Percentiles rank a stretch among this genome's conserved stretches.
Conservation (phyloP, 2,797 vertebrate genomes). For the Microctenopoma steveboyesi region DNA sequence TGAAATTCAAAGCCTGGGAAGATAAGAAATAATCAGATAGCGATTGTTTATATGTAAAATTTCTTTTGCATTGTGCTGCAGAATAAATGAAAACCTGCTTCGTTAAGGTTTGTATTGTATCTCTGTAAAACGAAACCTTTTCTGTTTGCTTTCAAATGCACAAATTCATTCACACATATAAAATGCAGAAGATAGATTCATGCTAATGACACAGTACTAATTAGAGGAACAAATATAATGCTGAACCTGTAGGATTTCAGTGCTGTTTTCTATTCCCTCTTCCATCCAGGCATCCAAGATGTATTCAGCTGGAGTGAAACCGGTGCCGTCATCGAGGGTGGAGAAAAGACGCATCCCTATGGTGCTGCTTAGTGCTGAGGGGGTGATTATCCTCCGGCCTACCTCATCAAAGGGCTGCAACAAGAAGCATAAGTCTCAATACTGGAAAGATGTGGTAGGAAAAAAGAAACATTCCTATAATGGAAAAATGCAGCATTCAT, state of each 20-base stretch:
- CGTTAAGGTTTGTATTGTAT: not conserved
- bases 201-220: not conserved
- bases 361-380: slow-evolving; percentile 84
- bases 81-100: not conserved
- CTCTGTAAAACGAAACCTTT: no score
- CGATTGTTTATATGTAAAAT: not conserved
- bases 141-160: not conserved
- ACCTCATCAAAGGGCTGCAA: slow-evolving; percentile 92
- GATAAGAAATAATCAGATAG: not conserved
- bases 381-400: slow-evolving; percentile 85
- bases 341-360: slow-evolving; percentile 91
- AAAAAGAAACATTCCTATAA: not conserved
- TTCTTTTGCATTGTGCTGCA: not conserved
- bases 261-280: slow-evolving; percentile 93
- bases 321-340: slow-evolving; percentile 91
- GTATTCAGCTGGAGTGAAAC: slow-evolving; percentile 86
- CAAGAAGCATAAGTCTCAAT: not conserved
- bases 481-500: not conserved
- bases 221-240: no score
- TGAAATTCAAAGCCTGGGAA: slow-evolving; percentile 92
- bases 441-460: not conserved
- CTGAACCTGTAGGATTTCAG: slow-evolving; percentile 91
- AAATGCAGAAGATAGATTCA: not conserved
- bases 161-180: not conserved
- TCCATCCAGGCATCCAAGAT: slow-evolving; percentile 93